Evolutionary conservation across 2,888 invertebrate genomes (phyloP).

Genomic region (Volucella inflata): DNA sequence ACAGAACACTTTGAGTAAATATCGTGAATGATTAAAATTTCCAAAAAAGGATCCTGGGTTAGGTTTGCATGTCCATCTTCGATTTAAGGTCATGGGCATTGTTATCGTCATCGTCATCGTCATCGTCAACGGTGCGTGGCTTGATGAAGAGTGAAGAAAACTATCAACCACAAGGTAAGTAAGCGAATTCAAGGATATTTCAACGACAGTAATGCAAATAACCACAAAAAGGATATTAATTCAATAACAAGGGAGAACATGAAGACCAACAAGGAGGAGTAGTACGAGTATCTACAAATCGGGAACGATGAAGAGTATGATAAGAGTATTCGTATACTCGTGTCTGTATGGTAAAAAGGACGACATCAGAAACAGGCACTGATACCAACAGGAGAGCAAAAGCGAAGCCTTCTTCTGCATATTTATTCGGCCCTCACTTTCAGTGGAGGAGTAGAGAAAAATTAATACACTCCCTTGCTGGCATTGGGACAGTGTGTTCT

Average conservation of each 20-base stretch:
- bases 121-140: no score
- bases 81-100: background rate
- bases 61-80: background rate
- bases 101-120: no score
- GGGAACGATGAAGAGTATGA: no score
- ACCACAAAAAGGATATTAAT: conserved; percentile 66
- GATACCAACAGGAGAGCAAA: background rate
- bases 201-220: conserved; percentile 54
- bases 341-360: conserved; percentile 15
- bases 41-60: background rate
- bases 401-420: conserved; percentile 13
- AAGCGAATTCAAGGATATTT: conserved; percentile 40
- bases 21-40: conserved; percentile 34
- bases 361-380: background rate
- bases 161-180: conserved; percentile 49
- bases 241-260: conserved; percentile 19
- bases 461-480: conserved; percentile 43
- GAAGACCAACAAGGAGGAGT: background rate
- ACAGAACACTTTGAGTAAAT: conserved; percentile 12
- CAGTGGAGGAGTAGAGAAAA: conserved; percentile 14
- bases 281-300: no score
- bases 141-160: background rate
- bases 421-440: conserved; percentile 18
- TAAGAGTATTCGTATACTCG: no score
- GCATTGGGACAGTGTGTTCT: background rate